Conservation (phyloP, 2,888 invertebrate species). For the Neoitamus cyanurus region DNA sequence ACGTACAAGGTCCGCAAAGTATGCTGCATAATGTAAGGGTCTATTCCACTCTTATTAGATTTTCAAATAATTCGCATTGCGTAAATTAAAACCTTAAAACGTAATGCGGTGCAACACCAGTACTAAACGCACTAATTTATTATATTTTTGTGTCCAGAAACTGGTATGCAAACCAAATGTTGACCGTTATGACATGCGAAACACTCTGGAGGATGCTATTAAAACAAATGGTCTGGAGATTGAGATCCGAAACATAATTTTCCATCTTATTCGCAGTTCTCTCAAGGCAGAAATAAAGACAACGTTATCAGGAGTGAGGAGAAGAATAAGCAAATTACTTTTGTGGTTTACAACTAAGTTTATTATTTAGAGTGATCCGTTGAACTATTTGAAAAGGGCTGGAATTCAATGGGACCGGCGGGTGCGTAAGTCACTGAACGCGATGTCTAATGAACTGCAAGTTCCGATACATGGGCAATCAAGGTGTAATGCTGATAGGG, state of each 20-base stretch:
- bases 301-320: conserved; percentile 57
- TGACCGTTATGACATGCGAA: conserved; percentile 81
- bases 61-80: too few relatives aligned
- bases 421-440: conserved; percentile 93
- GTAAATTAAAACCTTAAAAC: too few relatives aligned
- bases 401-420: conserved; percentile 94
- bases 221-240: conserved; percentile 83
- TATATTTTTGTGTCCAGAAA: conserved; percentile 72
- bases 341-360: neutral
- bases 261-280: conserved; percentile 79
- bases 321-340: neutral
- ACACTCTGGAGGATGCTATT: conserved; percentile 79
- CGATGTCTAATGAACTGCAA: conserved; percentile 92
- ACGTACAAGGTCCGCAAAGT: too few relatives aligned
- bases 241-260: conserved; percentile 85
- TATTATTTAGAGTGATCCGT: conserved; percentile 69
- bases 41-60: too few relatives aligned
- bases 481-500: conserved; percentile 80
- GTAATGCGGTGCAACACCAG: too few relatives aligned
- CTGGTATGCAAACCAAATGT: conserved; percentile 81
- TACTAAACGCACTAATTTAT: too few relatives aligned
- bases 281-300: conserved; percentile 61
- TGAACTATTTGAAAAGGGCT: conserved; percentile 83
- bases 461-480: conserved; percentile 81
- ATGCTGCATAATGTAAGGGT: too few relatives aligned